phyloP scores from a whole-genome alignment of 2,797 vertebrate species.

The Babyrousa celebensis region DNA sequence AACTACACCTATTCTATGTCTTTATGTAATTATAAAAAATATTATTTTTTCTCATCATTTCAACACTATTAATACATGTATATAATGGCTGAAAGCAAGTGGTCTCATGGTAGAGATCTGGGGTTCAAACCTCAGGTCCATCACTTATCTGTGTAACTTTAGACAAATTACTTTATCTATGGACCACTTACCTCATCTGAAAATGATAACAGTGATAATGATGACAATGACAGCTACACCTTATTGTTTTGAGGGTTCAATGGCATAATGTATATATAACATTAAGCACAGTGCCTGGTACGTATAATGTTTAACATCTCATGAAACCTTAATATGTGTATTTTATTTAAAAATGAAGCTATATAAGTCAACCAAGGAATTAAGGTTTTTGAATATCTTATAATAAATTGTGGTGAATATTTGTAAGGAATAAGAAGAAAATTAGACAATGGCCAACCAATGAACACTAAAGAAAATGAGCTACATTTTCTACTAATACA shows the following conservation, averaged over 20 bases:
- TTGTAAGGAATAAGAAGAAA: conserved; percentile 21
- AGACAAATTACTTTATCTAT: not conserved
- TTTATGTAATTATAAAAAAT: conserved; percentile 9
- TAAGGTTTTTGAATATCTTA: conserved; percentile 22
- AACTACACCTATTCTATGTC: not conserved
- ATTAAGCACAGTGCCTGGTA: not conserved
- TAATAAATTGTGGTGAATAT: conserved; percentile 48
- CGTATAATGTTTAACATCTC: not conserved
- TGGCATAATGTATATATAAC: not conserved
- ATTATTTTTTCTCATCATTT: not conserved
- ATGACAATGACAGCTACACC: not conserved
- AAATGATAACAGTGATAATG: conserved; percentile 3
- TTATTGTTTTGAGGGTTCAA: not conserved
- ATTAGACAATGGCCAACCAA: not conserved
- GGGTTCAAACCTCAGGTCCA: not conserved
- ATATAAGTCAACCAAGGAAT: not conserved
- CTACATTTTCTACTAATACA: not conserved
- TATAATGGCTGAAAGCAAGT: not conserved
- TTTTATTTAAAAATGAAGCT: not conserved
- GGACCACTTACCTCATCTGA: not conserved
- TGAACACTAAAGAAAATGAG: conserved; percentile 41
- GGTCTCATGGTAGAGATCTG: not conserved
- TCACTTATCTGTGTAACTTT: not conserved
- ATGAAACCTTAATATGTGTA: too few species aligned
- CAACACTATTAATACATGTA: not conserved